These are phyloP conservation scores for Esperia sulphurella DNA, from an alignment of 2,888 invertebrate genomes.

Conservation along the genomic window DNA sequence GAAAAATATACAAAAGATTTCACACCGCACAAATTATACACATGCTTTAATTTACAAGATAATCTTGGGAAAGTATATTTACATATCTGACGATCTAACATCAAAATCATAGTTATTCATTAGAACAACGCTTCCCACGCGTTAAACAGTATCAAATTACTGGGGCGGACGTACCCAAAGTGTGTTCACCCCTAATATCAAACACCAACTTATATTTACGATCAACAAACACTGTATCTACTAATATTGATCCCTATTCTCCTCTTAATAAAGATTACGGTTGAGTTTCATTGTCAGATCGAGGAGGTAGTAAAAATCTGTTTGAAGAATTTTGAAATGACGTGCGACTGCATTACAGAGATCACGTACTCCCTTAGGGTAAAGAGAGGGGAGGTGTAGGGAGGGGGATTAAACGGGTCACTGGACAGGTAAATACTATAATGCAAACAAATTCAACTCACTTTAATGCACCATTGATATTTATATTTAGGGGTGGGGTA, in stretches of 20 bases:
- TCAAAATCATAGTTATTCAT: conserved; percentile 9
- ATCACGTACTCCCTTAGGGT: conserved; percentile 41
- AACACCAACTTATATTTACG: conserved; percentile 16
- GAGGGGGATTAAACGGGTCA: conserved; percentile 68
- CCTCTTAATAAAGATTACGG: background rate
- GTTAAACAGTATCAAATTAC: conserved; percentile 68
- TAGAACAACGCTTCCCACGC: conserved; percentile 52
- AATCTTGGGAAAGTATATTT: background rate
- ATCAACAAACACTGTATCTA: conserved; percentile 17
- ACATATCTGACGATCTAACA: background rate
- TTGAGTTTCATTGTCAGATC: background rate
- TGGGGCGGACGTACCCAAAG: conserved; percentile 37
- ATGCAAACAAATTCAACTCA: conserved; percentile 71
- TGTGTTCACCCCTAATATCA: conserved; percentile 47
- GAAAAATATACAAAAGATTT: background rate
- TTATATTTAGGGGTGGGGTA: conserved; percentile 44
- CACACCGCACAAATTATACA: background rate
- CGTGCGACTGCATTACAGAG: conserved; percentile 55
- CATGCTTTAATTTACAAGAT: background rate
- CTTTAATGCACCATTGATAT: conserved; percentile 72
- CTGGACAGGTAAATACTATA: conserved; percentile 73
- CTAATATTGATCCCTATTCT: background rate
- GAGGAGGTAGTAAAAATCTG: conserved; percentile 50
- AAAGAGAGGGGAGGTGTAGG: conserved; percentile 14
- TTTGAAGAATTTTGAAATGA: conserved; percentile 65